Evolutionary conservation across 2,888 invertebrate genomes (phyloP).

Genomic region (Amphimallon solstitiale): DNA sequence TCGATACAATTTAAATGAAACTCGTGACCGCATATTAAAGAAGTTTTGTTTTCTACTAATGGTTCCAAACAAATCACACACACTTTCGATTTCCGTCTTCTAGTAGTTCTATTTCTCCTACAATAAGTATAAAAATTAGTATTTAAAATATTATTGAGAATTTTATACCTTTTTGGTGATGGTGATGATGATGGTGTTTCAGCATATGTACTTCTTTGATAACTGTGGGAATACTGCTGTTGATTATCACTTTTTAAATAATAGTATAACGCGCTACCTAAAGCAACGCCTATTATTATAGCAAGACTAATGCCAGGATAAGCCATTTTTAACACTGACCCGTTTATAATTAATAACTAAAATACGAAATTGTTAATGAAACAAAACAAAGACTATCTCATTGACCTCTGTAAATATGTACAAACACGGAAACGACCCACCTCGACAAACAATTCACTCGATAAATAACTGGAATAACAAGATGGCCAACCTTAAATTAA

Average conservation of each 20-base stretch:
- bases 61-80: not conserved
- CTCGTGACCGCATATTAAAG: not conserved
- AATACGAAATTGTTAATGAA: too few relatives aligned
- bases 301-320: conserved; percentile 45
- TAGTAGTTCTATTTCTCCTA: too few relatives aligned
- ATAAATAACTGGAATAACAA: too few relatives aligned
- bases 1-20: too few relatives aligned
- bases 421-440: too few relatives aligned
- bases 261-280: conserved; percentile 46
- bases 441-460: too few relatives aligned
- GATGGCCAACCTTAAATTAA: too few relatives aligned
- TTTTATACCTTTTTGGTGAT: conserved; percentile 19
- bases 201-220: conserved; percentile 3
- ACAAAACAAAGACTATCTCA: too few relatives aligned
- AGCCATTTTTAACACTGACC: conserved; percentile 39
- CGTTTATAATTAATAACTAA: not conserved
- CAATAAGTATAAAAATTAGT: not conserved
- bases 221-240: conserved; percentile 15
- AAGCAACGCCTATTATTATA: conserved; percentile 44
- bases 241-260: conserved; percentile 44
- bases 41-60: too few relatives aligned
- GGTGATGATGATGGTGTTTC: not conserved
- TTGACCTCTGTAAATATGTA: too few relatives aligned
- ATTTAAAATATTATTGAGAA: not conserved
- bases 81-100: not conserved